Evolutionary conservation across 1,140 invertebrate species (phyloP), one percentile per base, ranked within the genome.

Genomic region (Leptinotarsa undecemlineata): DNA sequence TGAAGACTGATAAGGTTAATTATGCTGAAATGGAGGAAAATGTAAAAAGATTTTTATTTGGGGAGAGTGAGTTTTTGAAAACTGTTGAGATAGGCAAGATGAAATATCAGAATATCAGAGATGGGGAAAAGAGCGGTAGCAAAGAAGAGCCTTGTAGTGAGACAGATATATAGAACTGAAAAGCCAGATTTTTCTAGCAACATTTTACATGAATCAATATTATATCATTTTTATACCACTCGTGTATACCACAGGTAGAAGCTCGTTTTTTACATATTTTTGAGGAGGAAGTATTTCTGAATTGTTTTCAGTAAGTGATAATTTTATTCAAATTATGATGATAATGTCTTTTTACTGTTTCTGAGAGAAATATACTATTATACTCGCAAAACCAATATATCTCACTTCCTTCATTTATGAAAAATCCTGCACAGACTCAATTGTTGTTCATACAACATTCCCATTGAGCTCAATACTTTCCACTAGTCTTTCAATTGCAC

Each of bases 21-120:
- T 84, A 84, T 68, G 80, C 80, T 2, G 82, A 84, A 76, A 84
- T 84, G 82, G 83, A 85, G 72, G 82, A 83, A 72, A 82, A 84
- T 74, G 84, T 85, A 13, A 84, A 84, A 67, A 79, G 81, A 47
- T 84, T 85, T 77, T 72, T 85, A 26, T 83, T 84, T 64, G 82
- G 82, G 2, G 82, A 85, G 73, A 83, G 77, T 68, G 82, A 82
- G 48, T 80, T 84, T 73, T 77, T 81, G 71, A 84, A 83, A 76
- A 82, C 79, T 42, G 81, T 83, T 0, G 81, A 83, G 67, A 80
- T 82, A 21, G 79, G 82, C 3, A 82, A 83, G 66, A 67, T 77
- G 26, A 82, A 82, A 61, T 82, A 82, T 76, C 73, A 76, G 47
- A 78, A 70, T 66, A 76, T 74, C 68, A 57, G 51, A 19, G 51